Evolutionary conservation across 2,888 invertebrate species (phyloP).

Genomic region (Sphecodes monilicornis): DNA sequence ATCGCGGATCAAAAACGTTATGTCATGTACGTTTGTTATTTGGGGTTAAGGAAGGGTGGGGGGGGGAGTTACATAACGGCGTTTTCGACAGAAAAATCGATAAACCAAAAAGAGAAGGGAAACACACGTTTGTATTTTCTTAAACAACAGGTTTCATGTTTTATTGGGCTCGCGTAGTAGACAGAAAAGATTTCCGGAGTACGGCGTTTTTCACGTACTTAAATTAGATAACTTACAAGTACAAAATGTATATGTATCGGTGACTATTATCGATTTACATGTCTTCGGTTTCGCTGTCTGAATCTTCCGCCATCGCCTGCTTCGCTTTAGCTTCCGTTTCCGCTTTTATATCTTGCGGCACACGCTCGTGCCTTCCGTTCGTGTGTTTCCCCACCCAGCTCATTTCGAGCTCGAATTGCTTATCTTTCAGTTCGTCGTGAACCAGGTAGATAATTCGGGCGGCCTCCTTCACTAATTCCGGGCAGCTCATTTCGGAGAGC

Average conservation of each 20-base stretch:
- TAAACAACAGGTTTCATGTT: constrained; percentile 50
- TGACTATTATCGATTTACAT: constrained; percentile 85
- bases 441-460: constrained; percentile 96
- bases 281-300: constrained; percentile 92
- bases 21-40: constrained; percentile 1
- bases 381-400: constrained; percentile 96
- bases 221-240: constrained; percentile 67
- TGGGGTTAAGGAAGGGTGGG: too few species aligned
- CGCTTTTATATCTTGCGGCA: constrained; percentile 90
- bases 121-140: constrained; percentile 22
- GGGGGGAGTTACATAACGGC: too few species aligned
- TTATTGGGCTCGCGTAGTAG: constrained; percentile 46
- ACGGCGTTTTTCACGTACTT: constrained; percentile 41
- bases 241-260: constrained; percentile 55
- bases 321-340: constrained; percentile 96
- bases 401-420: constrained; percentile 97
- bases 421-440: constrained; percentile 97
- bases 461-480: constrained; percentile 96
- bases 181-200: constrained; percentile 18
- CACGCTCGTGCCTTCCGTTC: constrained; percentile 92
- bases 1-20: constrained; percentile 26
- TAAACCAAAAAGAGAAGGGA: neutral
- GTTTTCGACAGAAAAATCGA: too few species aligned
- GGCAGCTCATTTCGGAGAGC: constrained; percentile 92
- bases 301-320: constrained; percentile 94